Percentiles rank a stretch among this genome's conserved stretches.
Conservation (phyloP, 2,797 vertebrate genomes). For the Acridotheres tristis region DNA sequence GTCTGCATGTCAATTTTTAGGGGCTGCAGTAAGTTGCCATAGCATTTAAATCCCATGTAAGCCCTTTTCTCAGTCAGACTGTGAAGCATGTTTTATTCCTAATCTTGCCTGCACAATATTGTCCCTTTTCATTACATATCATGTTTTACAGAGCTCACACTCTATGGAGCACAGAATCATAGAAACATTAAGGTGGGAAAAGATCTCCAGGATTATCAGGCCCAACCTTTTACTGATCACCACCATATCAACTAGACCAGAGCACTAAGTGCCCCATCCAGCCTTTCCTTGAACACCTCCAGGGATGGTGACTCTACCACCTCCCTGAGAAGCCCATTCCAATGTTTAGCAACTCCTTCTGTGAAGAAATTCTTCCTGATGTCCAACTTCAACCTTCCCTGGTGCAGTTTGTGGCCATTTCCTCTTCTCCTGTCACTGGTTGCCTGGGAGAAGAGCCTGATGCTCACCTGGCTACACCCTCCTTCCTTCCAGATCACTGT, state of each 20-base stretch:
- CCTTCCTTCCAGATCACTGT: neutral
- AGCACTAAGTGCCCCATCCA: neutral
- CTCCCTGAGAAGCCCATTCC: neutral
- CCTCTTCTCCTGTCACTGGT: neutral
- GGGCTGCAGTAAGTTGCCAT: neutral
- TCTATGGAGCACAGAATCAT: neutral
- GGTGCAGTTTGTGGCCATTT: neutral
- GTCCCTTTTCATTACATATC: neutral
- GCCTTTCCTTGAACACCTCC: neutral
- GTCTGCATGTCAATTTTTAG: neutral
- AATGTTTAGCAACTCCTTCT: neutral
- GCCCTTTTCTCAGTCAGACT: neutral
- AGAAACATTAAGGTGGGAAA: neutral
- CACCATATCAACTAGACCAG: accelerated
- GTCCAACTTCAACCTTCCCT: neutral
- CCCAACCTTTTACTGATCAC: neutral
- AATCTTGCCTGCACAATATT: neutral
- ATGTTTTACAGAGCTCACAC: neutral
- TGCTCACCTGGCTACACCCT: neutral
- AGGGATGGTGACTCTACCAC: neutral
- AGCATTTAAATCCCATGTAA: neutral
- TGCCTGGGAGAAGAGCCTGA: neutral
- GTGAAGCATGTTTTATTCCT: neutral
- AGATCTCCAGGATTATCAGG: neutral
- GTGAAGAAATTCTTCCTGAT: neutral